Base-by-base conservation (phyloP, 2,113 vertebrate species). In the Petroica traversi region DNA sequence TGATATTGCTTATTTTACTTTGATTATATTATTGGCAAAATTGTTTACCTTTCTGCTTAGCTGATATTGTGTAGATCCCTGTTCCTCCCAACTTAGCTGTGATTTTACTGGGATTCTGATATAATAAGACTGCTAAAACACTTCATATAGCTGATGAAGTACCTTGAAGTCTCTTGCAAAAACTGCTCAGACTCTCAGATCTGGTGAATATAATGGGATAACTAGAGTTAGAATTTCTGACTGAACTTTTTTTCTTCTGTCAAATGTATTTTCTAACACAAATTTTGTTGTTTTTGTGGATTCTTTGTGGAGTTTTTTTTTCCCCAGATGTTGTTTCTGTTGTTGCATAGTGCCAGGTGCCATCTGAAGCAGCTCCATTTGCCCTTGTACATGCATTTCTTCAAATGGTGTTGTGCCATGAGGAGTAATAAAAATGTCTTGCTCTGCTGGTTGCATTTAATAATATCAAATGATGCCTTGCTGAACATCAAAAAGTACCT, bases 201-300 rank as follows among this genome's bases (percentile, higher is more conserved):
- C 5, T 83, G 14, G 9, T 49, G 12, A 78, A 34, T 33, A 67
- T 9, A 15, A 38, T 25, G 19, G 4, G 8, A 40, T 59, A 87
- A 26, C 6, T 31, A 36, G 48, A 78, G 6, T 3, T 19, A 20
- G 13, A 89, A 61, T n/a, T 88, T 69, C 16, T 46, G 8, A 48
- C 1, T 34, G 8, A 59, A 46, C 0, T 0, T 61, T 46, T 54
- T 46, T 58, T 11, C 1, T 18, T 64, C 24, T 48, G 8, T 33
- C 3, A 59, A 25, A 59, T 73, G 14, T 12, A 33, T 77, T 88
- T 85, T n/a, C 9, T 9, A 41, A 26, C 26, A n/a, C n/a, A n/a
- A n/a, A n/a, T n/a, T n/a, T n/a, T n/a, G n/a, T n/a, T n/a, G n/a
- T n/a, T n/a, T n/a, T n/a, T n/a, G n/a, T 58, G 24, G 7, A 14